Evolutionary conservation across 2,888 invertebrate genomes (phyloP).

Genomic region (Andrena hattorfiana): DNA sequence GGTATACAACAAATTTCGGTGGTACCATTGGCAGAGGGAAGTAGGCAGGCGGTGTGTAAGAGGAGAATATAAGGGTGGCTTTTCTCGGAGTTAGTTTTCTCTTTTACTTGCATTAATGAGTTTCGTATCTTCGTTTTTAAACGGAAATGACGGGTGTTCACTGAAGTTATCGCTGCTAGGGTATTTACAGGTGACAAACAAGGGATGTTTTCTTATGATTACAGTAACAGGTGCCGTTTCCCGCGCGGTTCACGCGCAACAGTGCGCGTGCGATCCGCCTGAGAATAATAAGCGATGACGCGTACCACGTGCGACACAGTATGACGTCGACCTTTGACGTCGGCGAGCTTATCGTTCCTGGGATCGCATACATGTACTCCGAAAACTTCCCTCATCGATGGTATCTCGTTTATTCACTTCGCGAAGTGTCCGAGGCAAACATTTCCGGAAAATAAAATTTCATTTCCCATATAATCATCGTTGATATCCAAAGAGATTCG

Average conservation of each 20-base stretch:
- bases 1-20: too few relatives aligned
- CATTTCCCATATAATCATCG: too few relatives aligned
- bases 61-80: too few relatives aligned
- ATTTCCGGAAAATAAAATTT: not conserved
- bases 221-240: constrained; percentile 55
- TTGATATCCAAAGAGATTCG: too few relatives aligned
- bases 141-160: not conserved
- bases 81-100: too few relatives aligned
- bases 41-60: too few relatives aligned
- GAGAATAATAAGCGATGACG: constrained; percentile 62
- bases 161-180: not conserved
- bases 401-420: not conserved
- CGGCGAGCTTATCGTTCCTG: constrained; percentile 17
- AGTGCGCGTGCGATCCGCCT: constrained; percentile 45
- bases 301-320: constrained; percentile 43
- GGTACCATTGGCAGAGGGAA: too few relatives aligned
- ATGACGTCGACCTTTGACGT: constrained; percentile 50
- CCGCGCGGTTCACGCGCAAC: constrained; percentile 38
- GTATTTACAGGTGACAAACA: not conserved
- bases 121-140: not conserved
- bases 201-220: not conserved
- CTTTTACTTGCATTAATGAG: too few relatives aligned
- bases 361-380: constrained; percentile 27
- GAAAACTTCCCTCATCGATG: not conserved
- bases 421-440: not conserved